phyloP scores from a whole-genome alignment of 2,797 vertebrate species.

The Xyrichtys novacula region DNA sequence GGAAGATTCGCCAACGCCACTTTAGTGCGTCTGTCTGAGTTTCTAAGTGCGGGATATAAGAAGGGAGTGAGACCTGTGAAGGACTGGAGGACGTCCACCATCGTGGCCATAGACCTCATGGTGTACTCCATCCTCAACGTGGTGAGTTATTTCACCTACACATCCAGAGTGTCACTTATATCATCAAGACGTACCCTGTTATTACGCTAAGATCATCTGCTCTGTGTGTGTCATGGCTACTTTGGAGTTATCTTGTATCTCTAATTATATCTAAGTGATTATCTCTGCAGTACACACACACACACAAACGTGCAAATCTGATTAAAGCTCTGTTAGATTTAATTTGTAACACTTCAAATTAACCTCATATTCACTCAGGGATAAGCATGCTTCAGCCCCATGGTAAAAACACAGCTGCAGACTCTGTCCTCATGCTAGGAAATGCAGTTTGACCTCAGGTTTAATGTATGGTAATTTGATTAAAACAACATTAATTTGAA shows the following conservation, averaged over 20 bases:
- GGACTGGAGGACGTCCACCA: conserved; percentile 93
- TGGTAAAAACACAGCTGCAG: not conserved
- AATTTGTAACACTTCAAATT: not conserved
- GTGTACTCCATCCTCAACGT: conserved; percentile 95
- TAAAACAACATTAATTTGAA: not conserved
- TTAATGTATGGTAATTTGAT: not conserved
- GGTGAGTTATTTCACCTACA: conserved; percentile 82
- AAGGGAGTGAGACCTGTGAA: conserved; percentile 92
- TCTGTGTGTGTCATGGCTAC: not conserved
- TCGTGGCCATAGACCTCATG: conserved; percentile 93
- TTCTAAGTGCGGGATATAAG: conserved; percentile 88
- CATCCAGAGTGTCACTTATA: no score
- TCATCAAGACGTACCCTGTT: no score
- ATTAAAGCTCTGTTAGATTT: not conserved
- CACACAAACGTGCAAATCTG: not conserved
- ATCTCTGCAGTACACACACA: conserved; percentile 3
- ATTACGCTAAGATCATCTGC: not conserved
- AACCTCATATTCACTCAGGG: not conserved
- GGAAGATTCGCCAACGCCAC: conserved; percentile 80
- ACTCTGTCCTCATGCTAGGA: not conserved
- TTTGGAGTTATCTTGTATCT: not conserved
- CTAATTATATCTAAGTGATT: not conserved
- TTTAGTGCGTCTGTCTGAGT: conserved; percentile 86
- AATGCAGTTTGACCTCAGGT: not conserved
- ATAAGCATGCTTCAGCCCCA: not conserved